phyloP scores from a whole-genome alignment of 2,113 vertebrate species.

The Patagioenas fasciata region DNA sequence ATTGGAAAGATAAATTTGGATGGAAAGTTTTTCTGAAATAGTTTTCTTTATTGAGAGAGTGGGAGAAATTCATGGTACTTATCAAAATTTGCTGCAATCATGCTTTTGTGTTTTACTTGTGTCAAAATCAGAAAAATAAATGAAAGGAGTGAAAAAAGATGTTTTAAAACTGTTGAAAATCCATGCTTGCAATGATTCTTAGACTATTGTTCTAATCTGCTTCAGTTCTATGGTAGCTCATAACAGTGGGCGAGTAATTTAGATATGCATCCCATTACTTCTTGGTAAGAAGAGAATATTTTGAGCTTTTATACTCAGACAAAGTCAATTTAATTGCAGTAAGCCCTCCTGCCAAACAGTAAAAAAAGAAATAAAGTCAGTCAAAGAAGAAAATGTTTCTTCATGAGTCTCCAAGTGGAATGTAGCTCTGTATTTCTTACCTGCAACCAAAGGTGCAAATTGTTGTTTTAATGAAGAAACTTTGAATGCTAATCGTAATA shows the following conservation, averaged over 20 bases:
- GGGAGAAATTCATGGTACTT: constrained; percentile 5
- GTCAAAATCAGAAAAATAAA: constrained; percentile 19
- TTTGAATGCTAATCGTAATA: not conserved
- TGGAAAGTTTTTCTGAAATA: not conserved
- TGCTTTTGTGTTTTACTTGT: not conserved
- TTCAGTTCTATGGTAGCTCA: not conserved
- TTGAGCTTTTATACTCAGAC: not conserved
- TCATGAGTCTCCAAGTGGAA: not conserved
- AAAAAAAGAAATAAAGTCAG: not conserved
- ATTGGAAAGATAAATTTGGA: not conserved
- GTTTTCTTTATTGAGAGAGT: not conserved
- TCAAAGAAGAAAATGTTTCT: not conserved
- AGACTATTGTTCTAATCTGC: constrained; percentile 22
- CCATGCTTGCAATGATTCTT: not conserved
- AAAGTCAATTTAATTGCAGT: constrained; percentile 24
- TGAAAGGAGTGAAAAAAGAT: not conserved
- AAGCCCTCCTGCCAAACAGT: not conserved
- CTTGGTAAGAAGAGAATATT: constrained; percentile 19
- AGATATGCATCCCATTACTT: not conserved
- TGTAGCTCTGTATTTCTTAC: not conserved
- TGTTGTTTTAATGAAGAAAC: not conserved
- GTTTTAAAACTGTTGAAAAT: constrained; percentile 25
- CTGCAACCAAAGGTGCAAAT: not conserved
- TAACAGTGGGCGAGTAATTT: constrained; percentile 21
- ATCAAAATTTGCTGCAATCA: constrained; percentile 18